Evolutionary conservation across 1,140 invertebrate genomes (phyloP), one percentile per base, ranked within the genome.

Genomic region (Tetranychus urticae): DNA sequence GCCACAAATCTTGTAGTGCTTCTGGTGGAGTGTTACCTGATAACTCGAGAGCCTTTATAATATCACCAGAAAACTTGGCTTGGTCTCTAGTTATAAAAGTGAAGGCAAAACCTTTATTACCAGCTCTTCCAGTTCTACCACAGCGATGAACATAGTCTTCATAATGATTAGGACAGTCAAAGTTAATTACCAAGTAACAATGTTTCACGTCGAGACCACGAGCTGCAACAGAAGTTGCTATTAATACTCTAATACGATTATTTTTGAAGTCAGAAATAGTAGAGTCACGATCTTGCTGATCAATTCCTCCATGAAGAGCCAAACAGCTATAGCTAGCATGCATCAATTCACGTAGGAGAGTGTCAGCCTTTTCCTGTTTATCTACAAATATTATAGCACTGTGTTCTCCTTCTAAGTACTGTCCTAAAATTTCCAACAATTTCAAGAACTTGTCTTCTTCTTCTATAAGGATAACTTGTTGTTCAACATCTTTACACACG

Each of bases 141-240:
- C 91, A 97, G 68, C 96, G 77, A 72, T 99, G 96, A 10, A 99
- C 94, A 73, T 99, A 99, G 75, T 99, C 96, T 76, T 99, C 96
- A 71, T 98, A 98, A 74, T 99, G 96, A 77, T 99, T 99, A 0
- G 96, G 96, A 71, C 92, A 97, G 75, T 99, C 94, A 73, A 97
- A 99, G 74, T 99, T 99, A 1, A 99, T 83, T 2, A 99, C 96
- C 1, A 99, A 74, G 65, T 97, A 93, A 3, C 98, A 78, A 68
- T 98, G 89, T 71, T 97, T 97, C 0, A 99, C 94, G 75, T 99
- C 96, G 7, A 99, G 75, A 0, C 96, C 96, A 64, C 96, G 75
- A 0, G 93, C 93, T 10, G 92, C 92, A 0, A 98, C 92, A 12
- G 91, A 97, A 0, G 93, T 98, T 0, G 93, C 92, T 2, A 81